phyloP scores from a whole-genome alignment of 2,797 vertebrate genomes.

The Tenualosa thibaudeaui region DNA sequence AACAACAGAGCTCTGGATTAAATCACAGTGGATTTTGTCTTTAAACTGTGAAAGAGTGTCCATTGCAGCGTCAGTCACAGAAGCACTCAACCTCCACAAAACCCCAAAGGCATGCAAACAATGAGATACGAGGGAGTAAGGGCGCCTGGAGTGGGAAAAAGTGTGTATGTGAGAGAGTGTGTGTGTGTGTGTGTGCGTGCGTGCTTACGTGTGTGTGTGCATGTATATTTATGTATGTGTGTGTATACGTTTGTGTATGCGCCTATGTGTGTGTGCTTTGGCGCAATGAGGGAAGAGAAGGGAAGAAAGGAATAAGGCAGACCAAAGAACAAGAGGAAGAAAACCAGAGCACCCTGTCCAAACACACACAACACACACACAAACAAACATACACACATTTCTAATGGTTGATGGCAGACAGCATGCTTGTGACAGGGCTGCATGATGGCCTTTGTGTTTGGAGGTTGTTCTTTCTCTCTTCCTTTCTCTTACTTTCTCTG shows the following conservation, averaged over 20 bases:
- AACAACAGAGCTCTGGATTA: no score
- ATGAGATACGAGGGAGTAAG: not conserved
- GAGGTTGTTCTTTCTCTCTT: not conserved
- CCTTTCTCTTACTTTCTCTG: not conserved
- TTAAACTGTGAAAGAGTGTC: not conserved
- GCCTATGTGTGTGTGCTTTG: no score
- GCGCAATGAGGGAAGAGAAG: no score
- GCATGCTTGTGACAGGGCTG: not conserved
- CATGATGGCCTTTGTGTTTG: not conserved
- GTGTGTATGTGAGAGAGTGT: constrained; percentile 32
- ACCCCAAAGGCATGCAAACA: not conserved
- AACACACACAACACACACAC: no score
- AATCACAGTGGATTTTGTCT: no score
- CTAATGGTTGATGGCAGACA: not conserved
- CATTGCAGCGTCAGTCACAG: not conserved
- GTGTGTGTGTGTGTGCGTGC: not conserved
- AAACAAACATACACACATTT: no score
- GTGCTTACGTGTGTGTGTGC: not conserved
- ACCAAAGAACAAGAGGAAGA: no score
- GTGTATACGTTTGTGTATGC: not conserved
- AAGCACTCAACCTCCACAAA: not conserved
- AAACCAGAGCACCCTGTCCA: no score
- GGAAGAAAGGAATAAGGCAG: no score
- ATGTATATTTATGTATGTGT: not conserved
- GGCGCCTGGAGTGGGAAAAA: not conserved